Conservation (phyloP, 2,797 vertebrate species). For the Meda fulgida region DNA sequence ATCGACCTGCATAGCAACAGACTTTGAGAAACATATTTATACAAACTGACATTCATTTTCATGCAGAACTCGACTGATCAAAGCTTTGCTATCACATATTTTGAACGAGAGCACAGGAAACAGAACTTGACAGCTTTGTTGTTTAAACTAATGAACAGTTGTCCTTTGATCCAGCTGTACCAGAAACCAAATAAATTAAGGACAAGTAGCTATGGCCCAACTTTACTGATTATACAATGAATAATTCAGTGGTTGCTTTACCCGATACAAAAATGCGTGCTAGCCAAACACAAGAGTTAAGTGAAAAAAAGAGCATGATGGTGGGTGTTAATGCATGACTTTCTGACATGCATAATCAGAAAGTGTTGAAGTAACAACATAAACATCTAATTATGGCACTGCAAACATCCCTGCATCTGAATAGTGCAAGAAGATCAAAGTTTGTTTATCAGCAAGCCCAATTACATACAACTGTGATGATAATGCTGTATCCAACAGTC, state of each 20-base stretch:
- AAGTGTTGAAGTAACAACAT: slow-evolving; percentile 34
- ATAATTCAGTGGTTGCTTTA: slow-evolving; percentile 16
- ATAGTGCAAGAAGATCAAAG: slow-evolving; percentile 26
- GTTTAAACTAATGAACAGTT: slow-evolving; percentile 60
- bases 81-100: slow-evolving; percentile 29
- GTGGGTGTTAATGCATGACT: slow-evolving; percentile 10
- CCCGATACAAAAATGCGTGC: background rate
- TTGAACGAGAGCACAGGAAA: slow-evolving; percentile 20
- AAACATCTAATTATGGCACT: slow-evolving; percentile 27
- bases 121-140: slow-evolving; percentile 26
- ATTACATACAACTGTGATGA: slow-evolving; percentile 30
- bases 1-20: slow-evolving; percentile 56
- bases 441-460: slow-evolving; percentile 39
- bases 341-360: slow-evolving; percentile 33
- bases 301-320: slow-evolving; percentile 1
- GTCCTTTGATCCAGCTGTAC: slow-evolving; percentile 31
- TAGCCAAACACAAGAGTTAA: background rate
- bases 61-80: slow-evolving; percentile 61
- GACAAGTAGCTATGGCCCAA: slow-evolving; percentile 47
- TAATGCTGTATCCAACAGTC: slow-evolving; percentile 3
- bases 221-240: background rate
- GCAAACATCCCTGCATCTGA: slow-evolving; percentile 3
- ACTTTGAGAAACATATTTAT: slow-evolving; percentile 57
- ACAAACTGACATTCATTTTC: slow-evolving; percentile 57
- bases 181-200: slow-evolving; percentile 58